Evolutionary conservation across 2,888 invertebrate species (phyloP).

Genomic region (Zelleria hepariella): DNA sequence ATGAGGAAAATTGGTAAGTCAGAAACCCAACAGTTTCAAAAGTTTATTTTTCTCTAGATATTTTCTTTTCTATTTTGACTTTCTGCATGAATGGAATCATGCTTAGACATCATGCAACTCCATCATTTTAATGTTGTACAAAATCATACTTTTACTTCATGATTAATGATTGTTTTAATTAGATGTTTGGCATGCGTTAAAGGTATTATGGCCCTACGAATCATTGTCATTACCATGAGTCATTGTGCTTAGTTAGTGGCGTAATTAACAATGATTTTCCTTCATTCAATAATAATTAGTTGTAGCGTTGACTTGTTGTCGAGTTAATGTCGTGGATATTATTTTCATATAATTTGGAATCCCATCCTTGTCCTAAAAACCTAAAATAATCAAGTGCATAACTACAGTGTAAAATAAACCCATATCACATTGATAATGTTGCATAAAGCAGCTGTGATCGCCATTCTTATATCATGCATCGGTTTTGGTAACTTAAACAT

Average conservation of each 20-base stretch:
- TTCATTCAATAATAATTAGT: not conserved
- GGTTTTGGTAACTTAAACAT: too few species aligned
- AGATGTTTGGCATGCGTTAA: slow-evolving; percentile 29
- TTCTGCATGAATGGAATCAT: slow-evolving; percentile 31
- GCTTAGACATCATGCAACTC: slow-evolving; percentile 33
- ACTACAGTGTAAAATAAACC: not conserved
- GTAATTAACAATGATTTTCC: not conserved
- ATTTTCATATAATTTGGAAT: not conserved
- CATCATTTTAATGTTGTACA: slow-evolving; percentile 15
- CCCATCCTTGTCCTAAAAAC: not conserved
- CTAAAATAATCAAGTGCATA: not conserved
- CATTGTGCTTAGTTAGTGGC: slow-evolving; percentile 28
- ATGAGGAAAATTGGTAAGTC: not conserved
- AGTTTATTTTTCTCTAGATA: slow-evolving; percentile 16
- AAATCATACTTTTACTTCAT: slow-evolving; percentile 19
- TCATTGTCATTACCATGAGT: slow-evolving; percentile 26
- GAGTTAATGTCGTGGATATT: not conserved
- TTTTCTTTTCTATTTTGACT: slow-evolving; percentile 3
- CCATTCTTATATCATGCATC: too few species aligned
- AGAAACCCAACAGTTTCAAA: not conserved
- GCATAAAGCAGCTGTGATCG: too few species aligned
- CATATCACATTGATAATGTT: too few species aligned
- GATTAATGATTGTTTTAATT: slow-evolving; percentile 12
- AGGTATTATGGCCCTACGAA: slow-evolving; percentile 32
- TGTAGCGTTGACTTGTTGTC: not conserved